Evolutionary conservation across 2,888 invertebrate genomes (phyloP), one percentile per base, ranked within the genome.

Genomic region (Aplocera efformata): DNA sequence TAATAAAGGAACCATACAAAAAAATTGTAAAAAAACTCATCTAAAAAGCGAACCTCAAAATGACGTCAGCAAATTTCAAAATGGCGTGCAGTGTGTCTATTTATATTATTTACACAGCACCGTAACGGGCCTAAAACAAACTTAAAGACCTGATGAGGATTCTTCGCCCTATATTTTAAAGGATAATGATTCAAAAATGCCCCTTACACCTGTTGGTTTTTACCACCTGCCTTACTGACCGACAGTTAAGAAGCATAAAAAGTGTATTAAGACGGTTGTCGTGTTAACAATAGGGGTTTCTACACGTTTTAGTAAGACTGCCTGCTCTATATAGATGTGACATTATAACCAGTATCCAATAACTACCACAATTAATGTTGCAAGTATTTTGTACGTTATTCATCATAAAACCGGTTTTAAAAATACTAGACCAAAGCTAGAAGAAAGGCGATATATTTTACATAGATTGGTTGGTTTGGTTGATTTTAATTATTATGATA

Each of bases 81-180:
- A 66, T 63, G 56, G 58, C 67, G 65, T 56, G 48, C 38, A 50
- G 67, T 63, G 49, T 63, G 65, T 62, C 59, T 62, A 70, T 70
- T 67, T 54, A 67, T 60, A 55, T 68, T 77, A 74, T 80, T 58
- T 66, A 72, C 71, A 69, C 64, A 72, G 67, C 58, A 76, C 78
- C 84, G 80, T 84, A 79, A 81, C 86, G 72, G 67, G 70, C 62
- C 68, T 77, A 71, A 82, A 86, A 88, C 88, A 86, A 85, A 85
- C 85, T 85, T 67, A 48, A 60, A 60, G 63, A 66, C 69, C 67
- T 67, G 67, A 72, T 77, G 73, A 77, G 63, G 62, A 71, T 72
- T 59, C 64, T 65, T 62, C 60, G 67, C 63, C 64, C 72, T 69
- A 72, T 67, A 70, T 77, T 65, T 63, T 55, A 34, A 53, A 58